Evolutionary conservation across 2,113 vertebrate genomes (phyloP), one percentile per base, ranked within the genome.

Genomic region (Ophthalmolycus amberensis): DNA sequence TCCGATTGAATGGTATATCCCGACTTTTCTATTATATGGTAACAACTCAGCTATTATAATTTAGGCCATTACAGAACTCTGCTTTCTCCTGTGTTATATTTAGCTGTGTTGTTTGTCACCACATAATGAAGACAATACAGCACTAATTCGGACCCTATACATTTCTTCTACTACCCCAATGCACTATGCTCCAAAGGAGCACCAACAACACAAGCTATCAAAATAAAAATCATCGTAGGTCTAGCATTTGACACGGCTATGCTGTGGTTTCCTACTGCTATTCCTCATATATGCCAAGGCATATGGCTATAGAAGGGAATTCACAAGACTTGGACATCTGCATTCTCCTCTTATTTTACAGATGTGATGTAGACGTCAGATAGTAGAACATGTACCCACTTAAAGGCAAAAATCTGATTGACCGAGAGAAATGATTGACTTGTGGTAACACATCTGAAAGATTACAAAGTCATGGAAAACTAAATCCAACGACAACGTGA

Each of bases 161-260:
- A 83, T 67, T 80, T 81, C 11, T 79, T 76, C 85, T 89, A 89
- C 72, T 37, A 85, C 32, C 89, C 71, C 50, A 90, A 80, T 70
- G 68, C 58, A 89, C 77, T 37, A 74, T 54, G 66, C 68, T 84
- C 44, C 52, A 83, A 77, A 79, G 32, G 42, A 89, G 72, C 54
- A 76, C 70, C 38, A 87, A 79, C 27, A 83, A 71, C 64, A 85
- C 77, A 10, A 75, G 68, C 80, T 79, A 85, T 85, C 63, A 72
- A 91, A 86, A 71, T 71, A 65, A 70, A 79, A 84, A 16, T 42
- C 20, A 75, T 79, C 11, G 6, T 54, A 85, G 37, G 60, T 82
- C 46, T 64, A 84, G 56, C 40, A 84, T 83, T 85, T 72, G 71
- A 77, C 84, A 83, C 71, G 2, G 56, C 42, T 72, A 72, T 59